Conservation (phyloP, 2,888 invertebrate genomes). For the Erebia ligea region DNA sequence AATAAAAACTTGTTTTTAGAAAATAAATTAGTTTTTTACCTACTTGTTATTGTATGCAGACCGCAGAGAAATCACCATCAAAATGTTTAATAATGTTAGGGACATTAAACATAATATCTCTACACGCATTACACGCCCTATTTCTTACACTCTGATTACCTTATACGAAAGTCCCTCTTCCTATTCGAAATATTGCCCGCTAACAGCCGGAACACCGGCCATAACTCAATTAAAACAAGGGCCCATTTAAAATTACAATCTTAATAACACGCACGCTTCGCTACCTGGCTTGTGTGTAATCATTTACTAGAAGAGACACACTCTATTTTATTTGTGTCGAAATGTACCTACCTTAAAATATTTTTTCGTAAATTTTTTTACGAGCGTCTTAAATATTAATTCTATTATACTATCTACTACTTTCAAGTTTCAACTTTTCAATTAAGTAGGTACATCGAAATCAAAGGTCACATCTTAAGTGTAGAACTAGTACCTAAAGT, state of each 20-base stretch:
- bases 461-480: too few relatives aligned
- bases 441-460: too few relatives aligned
- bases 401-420: too few relatives aligned
- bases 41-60: too few relatives aligned
- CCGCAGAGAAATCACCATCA: neutral
- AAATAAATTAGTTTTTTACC: too few relatives aligned
- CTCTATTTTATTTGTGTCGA: too few relatives aligned
- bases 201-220: constrained; percentile 60
- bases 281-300: constrained; percentile 61
- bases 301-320: constrained; percentile 50
- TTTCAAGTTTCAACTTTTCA: too few relatives aligned
- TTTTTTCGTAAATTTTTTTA: too few relatives aligned
- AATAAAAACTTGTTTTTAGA: too few relatives aligned
- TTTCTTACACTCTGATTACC: constrained; percentile 26
- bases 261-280: constrained; percentile 68
- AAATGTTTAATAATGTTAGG: constrained; percentile 8
- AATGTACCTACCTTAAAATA: too few relatives aligned
- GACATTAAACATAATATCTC: neutral
- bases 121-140: constrained; percentile 16
- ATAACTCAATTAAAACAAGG: constrained; percentile 80
- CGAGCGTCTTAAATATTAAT: too few relatives aligned
- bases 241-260: constrained; percentile 67
- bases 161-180: constrained; percentile 25
- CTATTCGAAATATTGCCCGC: constrained; percentile 23
- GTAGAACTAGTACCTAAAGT: too few relatives aligned